Evolutionary conservation across 1,140 invertebrate genomes (phyloP), one percentile per base, ranked within the genome.

Genomic region (Habropoda laboriosa): DNA sequence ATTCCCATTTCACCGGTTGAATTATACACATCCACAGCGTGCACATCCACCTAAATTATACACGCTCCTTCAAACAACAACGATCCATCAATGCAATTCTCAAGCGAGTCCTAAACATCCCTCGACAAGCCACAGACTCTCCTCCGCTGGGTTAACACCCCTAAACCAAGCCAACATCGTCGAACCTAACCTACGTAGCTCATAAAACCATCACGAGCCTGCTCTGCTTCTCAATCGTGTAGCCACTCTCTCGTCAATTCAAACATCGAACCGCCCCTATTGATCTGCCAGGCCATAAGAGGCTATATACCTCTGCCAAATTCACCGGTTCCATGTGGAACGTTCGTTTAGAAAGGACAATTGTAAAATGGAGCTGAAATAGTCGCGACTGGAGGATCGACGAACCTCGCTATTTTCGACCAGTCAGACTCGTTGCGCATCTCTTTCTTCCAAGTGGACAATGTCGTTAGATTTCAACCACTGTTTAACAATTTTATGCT

Each of bases 1-100:
- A 2, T 2, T 8, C 38, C 24, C 13, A 12, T 6, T 18, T 68
- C 67, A 70, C 67, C 35, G 53, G 67, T 70, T 70, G 67, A 70
- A 70, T 32, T 38, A 40, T 53, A 55, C 18, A 8, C 10, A 18
- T n/a, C 13, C 18, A 8, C 10, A 18, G n/a, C 13, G 8, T 38
- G 0, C 47, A n/a, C 7, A 12, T 47, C 42, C 38, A 7, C 13
- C 27, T 64, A 5, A 64, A 64, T 64, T 18, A 64, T 24, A 16
- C n/a, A 64, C 38, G 16, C 2, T 13, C 18, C 63, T 66, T 30
- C 8, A 45, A 42, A 1, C 7, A 42, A 1, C 7, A 45, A 45
- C 42, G 8, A 66, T 21, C 1, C 6, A 6, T 18, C 8, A 8
- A 3, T 45, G 21, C 3, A 32, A 27, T 30, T 7, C 42, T 12